Percentiles rank a stretch among this genome's conserved stretches.
Conservation (phyloP, 2,113 vertebrate genomes). For the Podilymbus podiceps region DNA sequence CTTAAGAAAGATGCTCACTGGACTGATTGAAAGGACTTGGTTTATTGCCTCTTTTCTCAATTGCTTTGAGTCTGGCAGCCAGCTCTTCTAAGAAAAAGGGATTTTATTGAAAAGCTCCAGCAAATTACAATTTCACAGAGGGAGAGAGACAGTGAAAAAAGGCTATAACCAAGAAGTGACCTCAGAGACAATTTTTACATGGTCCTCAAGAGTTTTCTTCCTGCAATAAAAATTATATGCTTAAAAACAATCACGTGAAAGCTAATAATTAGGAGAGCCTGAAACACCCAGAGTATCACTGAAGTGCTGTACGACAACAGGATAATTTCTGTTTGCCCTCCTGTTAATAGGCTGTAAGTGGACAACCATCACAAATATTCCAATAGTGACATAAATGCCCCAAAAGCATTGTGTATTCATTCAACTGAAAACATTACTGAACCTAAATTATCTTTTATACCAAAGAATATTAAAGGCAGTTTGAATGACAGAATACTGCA, state of each 20-base stretch:
- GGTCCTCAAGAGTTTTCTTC: conserved; percentile 26
- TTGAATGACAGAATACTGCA: neutral
- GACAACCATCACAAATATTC: neutral
- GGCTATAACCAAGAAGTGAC: neutral
- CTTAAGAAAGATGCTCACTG: neutral
- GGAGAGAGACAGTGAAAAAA: neutral
- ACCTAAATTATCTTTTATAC: neutral
- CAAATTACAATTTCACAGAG: conserved; percentile 45
- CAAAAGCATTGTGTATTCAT: neutral
- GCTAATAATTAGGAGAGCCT: neutral
- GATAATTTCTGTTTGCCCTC: neutral
- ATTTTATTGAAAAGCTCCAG: conserved; percentile 39
- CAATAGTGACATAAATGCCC: neutral
- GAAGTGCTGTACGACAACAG: neutral
- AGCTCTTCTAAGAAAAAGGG: conserved; percentile 49
- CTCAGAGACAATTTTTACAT: neutral
- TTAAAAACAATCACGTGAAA: neutral
- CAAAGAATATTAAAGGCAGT: neutral
- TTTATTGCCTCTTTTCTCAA: conserved; percentile 6
- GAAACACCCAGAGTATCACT: neutral
- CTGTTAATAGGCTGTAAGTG: neutral
- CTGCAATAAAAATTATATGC: neutral
- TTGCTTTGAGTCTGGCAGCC: conserved; percentile 27
- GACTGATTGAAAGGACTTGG: conserved; percentile 28
- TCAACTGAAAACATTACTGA: neutral